Percentiles rank a stretch among this genome's conserved stretches.
Conservation (phyloP, 2,888 invertebrate species). For the Mesoligia furuncula region DNA sequence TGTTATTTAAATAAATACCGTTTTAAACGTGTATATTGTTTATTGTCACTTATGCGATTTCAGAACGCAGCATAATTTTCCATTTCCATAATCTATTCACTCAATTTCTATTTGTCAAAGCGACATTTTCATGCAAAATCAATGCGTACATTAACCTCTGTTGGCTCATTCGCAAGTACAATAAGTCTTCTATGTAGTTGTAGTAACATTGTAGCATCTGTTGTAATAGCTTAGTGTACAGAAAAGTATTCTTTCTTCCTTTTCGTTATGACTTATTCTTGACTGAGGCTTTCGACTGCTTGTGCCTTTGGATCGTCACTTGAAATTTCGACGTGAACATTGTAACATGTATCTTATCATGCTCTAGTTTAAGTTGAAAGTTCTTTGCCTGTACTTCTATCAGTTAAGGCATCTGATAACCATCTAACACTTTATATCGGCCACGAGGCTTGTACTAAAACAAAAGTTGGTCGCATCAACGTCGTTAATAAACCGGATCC, state of each 20-base stretch:
- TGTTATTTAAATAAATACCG: conserved; percentile 23
- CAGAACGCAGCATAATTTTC: conserved; percentile 45
- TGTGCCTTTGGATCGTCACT: conserved; percentile 24
- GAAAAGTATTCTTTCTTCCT: conserved; percentile 39
- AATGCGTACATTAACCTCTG: conserved; percentile 67
- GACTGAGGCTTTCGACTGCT: conserved; percentile 31
- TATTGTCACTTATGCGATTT: conserved; percentile 14
- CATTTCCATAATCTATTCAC: conserved; percentile 34
- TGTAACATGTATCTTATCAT: conserved; percentile 17
- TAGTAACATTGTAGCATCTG: conserved; percentile 30
- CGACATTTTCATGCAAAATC: conserved; percentile 63
- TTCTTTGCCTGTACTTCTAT: not conserved
- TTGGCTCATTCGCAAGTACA: conserved; percentile 66
- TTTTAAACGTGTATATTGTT: conserved; percentile 25
- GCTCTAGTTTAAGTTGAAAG: rapidly evolving
- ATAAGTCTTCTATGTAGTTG: conserved; percentile 59
- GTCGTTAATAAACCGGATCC: conserved; percentile 83
- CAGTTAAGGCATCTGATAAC: conserved; percentile 55
- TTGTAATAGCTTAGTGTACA: conserved; percentile 15
- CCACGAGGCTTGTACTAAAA: conserved; percentile 77
- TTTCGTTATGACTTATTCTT: conserved; percentile 52
- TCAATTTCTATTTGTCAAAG: conserved; percentile 55
- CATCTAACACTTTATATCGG: conserved; percentile 72
- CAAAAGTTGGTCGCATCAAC: conserved; percentile 83
- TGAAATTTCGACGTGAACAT: not conserved